phyloP scores from a whole-genome alignment of 2,888 invertebrate species.

The Gymnoscelis rufifasciata region DNA sequence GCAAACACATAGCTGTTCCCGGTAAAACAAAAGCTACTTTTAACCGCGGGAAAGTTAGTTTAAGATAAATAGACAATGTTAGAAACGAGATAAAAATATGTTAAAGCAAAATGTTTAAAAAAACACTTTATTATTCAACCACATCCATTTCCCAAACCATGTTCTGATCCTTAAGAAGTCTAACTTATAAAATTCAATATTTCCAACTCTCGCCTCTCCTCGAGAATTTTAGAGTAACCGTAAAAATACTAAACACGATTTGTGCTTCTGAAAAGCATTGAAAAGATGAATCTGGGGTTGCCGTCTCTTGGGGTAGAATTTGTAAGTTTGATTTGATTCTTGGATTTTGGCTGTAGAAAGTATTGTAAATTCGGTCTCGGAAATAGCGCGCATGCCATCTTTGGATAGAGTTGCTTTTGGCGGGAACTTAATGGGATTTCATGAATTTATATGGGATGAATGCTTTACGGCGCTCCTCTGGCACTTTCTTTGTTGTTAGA shows the following conservation, averaged over 20 bases:
- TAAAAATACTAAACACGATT: constrained; percentile 67
- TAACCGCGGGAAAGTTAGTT: too few relatives aligned
- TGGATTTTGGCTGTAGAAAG: constrained; percentile 54
- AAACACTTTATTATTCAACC: too few relatives aligned
- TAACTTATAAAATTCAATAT: constrained; percentile 7
- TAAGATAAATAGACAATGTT: too few relatives aligned
- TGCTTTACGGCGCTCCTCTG: too few relatives aligned
- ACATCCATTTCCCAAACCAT: not conserved
- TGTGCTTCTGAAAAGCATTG: constrained; percentile 47
- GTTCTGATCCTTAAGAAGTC: not conserved
- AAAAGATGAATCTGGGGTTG: constrained; percentile 17
- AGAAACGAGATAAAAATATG: too few relatives aligned
- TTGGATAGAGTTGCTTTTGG: not conserved
- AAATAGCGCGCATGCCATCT: constrained; percentile 28
- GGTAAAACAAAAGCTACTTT: too few relatives aligned
- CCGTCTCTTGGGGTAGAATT: constrained; percentile 44
- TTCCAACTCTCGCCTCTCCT: constrained; percentile 6
- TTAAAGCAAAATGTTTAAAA: too few relatives aligned
- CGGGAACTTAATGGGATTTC: too few relatives aligned
- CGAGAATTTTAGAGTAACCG: constrained; percentile 47
- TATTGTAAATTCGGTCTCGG: constrained; percentile 55
- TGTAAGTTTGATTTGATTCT: constrained; percentile 67
- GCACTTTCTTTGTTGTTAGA: too few relatives aligned
- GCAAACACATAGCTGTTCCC: too few relatives aligned
- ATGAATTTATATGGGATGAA: too few relatives aligned